A percentile compares a stretch with the other conserved stretches of the same genome.
Evolutionary conservation across 1,140 invertebrate genomes (phyloP).

Genomic region (Ceratina australensis): DNA sequence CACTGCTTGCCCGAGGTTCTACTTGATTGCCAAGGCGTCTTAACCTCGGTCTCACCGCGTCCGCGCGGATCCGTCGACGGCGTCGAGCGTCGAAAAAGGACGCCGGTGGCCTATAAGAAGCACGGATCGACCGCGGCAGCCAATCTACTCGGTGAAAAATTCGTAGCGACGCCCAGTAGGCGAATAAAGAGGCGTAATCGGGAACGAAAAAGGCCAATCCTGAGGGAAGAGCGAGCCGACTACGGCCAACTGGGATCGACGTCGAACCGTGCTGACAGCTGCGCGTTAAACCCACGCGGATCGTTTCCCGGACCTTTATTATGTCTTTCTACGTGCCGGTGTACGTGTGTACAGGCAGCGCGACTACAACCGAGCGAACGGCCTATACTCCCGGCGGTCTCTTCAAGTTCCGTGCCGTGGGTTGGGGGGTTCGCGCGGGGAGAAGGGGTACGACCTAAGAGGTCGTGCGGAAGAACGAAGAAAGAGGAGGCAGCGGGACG

Average conservation of each 20-base stretch:
- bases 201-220: conserved; percentile 70
- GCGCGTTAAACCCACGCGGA: conserved; percentile 73
- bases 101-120: conserved; percentile 65
- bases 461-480: conserved; percentile 40
- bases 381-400: conserved; percentile 37
- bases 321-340: conserved; percentile 64
- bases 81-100: conserved; percentile 24
- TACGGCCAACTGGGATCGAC: conserved; percentile 58
- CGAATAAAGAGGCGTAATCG: conserved; percentile 73
- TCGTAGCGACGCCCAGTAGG: conserved; percentile 64
- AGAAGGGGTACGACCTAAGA: conserved; percentile 47
- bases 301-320: conserved; percentile 68
- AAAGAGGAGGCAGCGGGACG: conserved; percentile 36
- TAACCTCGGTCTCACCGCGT: conserved; percentile 71
- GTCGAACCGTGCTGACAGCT: conserved; percentile 47
- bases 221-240: conserved; percentile 23
- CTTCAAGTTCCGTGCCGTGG: conserved; percentile 12
- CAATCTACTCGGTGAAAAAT: conserved; percentile 69
- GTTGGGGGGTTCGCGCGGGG: conserved; percentile 21
- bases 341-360: conserved; percentile 53
- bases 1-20: conserved; percentile 79
- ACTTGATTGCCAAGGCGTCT: conserved; percentile 80
- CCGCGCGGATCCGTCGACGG: conserved; percentile 58
- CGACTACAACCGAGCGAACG: conserved; percentile 25
- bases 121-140: conserved; percentile 28